Evolutionary conservation across 2,797 vertebrate genomes (phyloP).

Genomic region (Poeciliopsis turneri): DNA sequence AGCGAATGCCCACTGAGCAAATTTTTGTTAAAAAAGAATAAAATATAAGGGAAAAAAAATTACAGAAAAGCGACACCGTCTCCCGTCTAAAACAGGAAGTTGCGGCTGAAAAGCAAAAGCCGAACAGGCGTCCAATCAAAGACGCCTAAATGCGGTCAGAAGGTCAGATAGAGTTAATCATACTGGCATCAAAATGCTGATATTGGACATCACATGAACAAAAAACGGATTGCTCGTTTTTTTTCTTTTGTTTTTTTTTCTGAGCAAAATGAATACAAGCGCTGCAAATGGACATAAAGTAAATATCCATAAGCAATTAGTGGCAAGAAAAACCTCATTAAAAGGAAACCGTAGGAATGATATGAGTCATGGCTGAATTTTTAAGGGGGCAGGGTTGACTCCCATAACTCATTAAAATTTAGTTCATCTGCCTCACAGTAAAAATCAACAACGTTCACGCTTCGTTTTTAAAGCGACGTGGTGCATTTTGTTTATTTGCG

Average conservation of each 20-base stretch:
- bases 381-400: neutral
- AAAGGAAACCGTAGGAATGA: neutral
- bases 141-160: neutral
- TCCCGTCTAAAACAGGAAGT: neutral
- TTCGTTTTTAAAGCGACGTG: neutral
- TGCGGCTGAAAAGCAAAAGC: neutral
- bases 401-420: neutral
- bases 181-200: neutral
- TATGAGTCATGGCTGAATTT: neutral
- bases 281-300: neutral
- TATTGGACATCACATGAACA: neutral
- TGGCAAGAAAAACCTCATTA: neutral
- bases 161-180: neutral
- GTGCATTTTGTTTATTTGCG: neutral
- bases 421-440: neutral
- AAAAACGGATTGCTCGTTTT: neutral
- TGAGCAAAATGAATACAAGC: neutral
- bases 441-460: neutral
- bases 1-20: neutral
- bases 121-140: neutral
- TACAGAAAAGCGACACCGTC: neutral
- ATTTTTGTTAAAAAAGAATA: neutral
- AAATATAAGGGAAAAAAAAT: neutral
- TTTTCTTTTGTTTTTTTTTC: neutral
- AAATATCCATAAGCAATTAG: neutral